Evolutionary conservation across 2,797 vertebrate genomes (phyloP).

Genomic region (Prunella strophiata): DNA sequence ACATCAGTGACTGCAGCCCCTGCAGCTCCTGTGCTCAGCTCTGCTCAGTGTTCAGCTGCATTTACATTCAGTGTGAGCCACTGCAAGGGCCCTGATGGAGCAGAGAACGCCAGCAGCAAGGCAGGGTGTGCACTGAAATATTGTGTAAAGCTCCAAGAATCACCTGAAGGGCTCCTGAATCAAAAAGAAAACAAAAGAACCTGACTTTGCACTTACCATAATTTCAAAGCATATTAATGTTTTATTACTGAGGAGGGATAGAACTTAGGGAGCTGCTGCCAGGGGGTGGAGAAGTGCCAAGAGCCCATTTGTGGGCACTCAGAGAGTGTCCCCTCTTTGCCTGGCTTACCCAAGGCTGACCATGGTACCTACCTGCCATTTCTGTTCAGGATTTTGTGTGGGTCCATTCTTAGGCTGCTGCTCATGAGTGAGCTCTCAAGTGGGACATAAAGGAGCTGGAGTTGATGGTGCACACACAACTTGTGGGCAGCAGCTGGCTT

Average conservation of each 20-base stretch:
- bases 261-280: background rate
- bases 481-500: background rate
- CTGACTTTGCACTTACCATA: background rate
- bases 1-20: background rate
- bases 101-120: background rate
- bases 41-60: background rate
- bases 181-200: background rate
- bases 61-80: background rate
- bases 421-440: background rate
- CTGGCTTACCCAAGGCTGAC: background rate
- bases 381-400: background rate
- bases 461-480: background rate
- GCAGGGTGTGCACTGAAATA: background rate
- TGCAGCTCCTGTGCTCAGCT: background rate
- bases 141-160: background rate
- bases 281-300: background rate
- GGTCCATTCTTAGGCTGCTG: background rate
- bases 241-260: background rate
- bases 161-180: background rate
- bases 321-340: background rate
- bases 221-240: background rate
- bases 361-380: background rate
- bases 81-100: fast-evolving
- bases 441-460: background rate
- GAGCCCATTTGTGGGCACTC: background rate